Conservation (phyloP, 2,113 vertebrate species). For the Coreoperca whiteheadi region DNA sequence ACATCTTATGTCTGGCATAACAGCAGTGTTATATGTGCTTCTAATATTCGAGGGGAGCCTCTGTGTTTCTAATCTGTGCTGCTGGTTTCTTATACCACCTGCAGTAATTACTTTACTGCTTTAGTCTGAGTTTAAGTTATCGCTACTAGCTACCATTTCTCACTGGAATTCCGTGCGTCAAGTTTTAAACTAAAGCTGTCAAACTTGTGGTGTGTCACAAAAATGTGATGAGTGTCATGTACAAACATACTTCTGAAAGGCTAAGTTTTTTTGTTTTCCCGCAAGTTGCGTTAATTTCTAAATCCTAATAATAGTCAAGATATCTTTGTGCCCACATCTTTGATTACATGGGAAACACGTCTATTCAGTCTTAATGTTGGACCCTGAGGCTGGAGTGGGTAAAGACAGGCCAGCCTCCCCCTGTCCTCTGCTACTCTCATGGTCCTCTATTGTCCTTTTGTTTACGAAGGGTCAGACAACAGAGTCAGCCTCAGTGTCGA, state of each 20-base stretch:
- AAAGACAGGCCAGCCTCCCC: conserved; percentile 12
- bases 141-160: background rate
- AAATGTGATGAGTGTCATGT: background rate
- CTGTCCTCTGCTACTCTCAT: conserved; percentile 25
- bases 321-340: background rate
- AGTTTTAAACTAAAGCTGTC: background rate
- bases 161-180: too few species aligned
- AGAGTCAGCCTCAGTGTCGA: conserved; percentile 37
- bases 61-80: background rate
- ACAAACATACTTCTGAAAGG: background rate
- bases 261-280: background rate
- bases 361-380: background rate
- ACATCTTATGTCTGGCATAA: background rate
- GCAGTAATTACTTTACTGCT: background rate
- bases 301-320: background rate
- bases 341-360: background rate
- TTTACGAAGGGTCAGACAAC: conserved; percentile 48
- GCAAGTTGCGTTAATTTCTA: background rate
- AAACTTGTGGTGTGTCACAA: background rate
- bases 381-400: conserved; percentile 8
- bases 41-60: background rate
- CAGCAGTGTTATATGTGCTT: background rate
- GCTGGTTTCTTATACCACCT: background rate
- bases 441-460: conserved; percentile 55
- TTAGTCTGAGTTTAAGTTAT: background rate